These are phyloP conservation scores for Acanthisitta chloris DNA, from an alignment of 2,113 vertebrate genomes.

Conservation along the genomic window DNA sequence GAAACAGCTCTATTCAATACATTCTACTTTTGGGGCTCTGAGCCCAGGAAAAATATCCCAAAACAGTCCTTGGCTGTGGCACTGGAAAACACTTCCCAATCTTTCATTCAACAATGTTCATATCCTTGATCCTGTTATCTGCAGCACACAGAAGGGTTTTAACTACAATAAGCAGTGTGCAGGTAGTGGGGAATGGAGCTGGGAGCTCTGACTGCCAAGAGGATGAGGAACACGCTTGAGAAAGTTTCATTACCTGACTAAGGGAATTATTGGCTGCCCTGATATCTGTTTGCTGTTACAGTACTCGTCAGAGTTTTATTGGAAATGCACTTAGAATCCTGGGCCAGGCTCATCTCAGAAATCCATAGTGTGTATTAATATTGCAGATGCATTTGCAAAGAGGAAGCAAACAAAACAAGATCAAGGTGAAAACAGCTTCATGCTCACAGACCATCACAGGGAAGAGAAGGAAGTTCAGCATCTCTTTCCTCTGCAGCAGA, in stretches of 20 bases:
- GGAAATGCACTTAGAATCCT: background rate
- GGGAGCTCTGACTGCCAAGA: background rate
- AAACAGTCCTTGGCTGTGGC: background rate
- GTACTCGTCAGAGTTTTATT: background rate
- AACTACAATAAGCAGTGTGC: background rate
- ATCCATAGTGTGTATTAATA: background rate
- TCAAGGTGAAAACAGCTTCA: background rate
- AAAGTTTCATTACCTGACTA: background rate
- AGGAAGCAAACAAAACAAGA: background rate
- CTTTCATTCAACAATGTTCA: background rate
- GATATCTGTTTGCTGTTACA: background rate
- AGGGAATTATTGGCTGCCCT: background rate
- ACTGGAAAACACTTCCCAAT: background rate
- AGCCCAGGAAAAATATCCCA: slow-evolving; percentile 13
- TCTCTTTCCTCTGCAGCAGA: slow-evolving; percentile 1
- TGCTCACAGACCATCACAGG: slow-evolving; percentile 1
- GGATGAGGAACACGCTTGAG: background rate
- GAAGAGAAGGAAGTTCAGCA: background rate
- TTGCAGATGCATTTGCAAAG: background rate
- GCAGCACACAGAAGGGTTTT: slow-evolving; percentile 4
- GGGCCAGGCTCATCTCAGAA: background rate
- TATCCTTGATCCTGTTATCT: slow-evolving; percentile 37
- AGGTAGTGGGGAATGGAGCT: background rate
- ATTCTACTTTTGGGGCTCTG: background rate
- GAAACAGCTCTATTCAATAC: background rate